These are phyloP conservation scores for Ctenochaetus hawaiiensis DNA, from an alignment of 2,797 vertebrate species.

Conservation along the genomic window DNA sequence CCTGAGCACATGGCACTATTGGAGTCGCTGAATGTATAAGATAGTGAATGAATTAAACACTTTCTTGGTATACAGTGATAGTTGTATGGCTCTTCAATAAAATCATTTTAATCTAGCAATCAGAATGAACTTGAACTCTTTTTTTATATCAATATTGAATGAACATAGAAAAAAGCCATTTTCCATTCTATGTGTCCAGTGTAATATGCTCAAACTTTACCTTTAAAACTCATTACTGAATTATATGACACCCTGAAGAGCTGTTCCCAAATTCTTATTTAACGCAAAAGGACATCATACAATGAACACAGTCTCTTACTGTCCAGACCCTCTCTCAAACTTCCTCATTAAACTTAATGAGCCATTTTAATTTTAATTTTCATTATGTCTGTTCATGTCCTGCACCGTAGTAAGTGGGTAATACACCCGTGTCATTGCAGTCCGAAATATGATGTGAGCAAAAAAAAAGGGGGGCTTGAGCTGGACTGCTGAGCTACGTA, in stretches of 20 bases:
- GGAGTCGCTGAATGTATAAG: conserved; percentile 27
- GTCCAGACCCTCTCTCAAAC: conserved; percentile 1
- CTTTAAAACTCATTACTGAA: conserved; percentile 19
- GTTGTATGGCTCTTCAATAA: neutral
- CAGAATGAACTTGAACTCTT: neutral
- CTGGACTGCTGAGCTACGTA: neutral
- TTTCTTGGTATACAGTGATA: neutral
- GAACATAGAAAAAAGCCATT: neutral
- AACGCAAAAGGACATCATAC: conserved; percentile 21
- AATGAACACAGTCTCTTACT: conserved; percentile 14
- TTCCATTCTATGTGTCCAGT: neutral
- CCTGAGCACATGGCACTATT: conserved; percentile 41
- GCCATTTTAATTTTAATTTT: conserved; percentile 29
- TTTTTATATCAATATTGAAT: conserved; percentile 3
- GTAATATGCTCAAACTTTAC: conserved; percentile 11
- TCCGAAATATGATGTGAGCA: neutral
- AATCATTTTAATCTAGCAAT: neutral
- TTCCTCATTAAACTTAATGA: conserved; percentile 43
- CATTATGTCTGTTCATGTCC: conserved; percentile 32
- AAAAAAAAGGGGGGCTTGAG: neutral
- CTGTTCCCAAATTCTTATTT: conserved; percentile 17
- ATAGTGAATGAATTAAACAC: conserved; percentile 23
- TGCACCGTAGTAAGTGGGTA: neutral
- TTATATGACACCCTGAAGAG: neutral
- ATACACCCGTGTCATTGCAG: neutral